Conservation (phyloP, 2,888 invertebrate species). For the Cosmorhoe ocellata region DNA sequence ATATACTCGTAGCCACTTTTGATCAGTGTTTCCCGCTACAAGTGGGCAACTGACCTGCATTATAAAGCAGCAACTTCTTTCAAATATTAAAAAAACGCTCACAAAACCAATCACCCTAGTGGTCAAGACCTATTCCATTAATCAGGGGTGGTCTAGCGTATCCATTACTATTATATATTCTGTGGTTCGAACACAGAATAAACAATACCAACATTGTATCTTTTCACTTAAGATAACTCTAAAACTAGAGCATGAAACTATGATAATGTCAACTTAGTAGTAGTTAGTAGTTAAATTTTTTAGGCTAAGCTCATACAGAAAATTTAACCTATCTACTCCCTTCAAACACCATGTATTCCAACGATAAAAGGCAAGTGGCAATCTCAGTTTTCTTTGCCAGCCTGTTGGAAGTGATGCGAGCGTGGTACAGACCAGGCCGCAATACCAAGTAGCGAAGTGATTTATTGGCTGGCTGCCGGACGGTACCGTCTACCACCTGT, state of each 20-base stretch:
- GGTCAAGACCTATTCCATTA: conserved; percentile 66
- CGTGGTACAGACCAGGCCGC: conserved; percentile 53
- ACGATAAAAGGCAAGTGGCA: no score
- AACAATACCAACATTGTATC: background rate
- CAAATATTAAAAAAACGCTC: conserved; percentile 16
- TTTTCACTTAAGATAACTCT: no score
- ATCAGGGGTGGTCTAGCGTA: conserved; percentile 50
- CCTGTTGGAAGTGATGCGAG: conserved; percentile 2
- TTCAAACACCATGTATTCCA: no score
- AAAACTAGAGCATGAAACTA: no score
- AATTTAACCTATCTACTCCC: no score
- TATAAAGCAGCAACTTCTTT: conserved; percentile 1
- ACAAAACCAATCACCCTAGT: conserved; percentile 47
- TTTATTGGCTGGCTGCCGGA: conserved; percentile 64
- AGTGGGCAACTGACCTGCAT: conserved; percentile 6
- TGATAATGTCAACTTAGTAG: no score
- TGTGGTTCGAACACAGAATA: conserved; percentile 5
- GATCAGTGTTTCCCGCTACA: conserved; percentile 12
- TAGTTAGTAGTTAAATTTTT: no score
- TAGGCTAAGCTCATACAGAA: no score
- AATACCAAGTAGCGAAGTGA: conserved; percentile 66
- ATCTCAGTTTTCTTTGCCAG: no score
- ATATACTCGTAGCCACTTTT: background rate
- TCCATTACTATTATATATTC: conserved; percentile 17
- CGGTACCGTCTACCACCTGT: conserved; percentile 68